phyloP scores from a whole-genome alignment of 2,888 invertebrate species.

The Leptopilina myrica region DNA sequence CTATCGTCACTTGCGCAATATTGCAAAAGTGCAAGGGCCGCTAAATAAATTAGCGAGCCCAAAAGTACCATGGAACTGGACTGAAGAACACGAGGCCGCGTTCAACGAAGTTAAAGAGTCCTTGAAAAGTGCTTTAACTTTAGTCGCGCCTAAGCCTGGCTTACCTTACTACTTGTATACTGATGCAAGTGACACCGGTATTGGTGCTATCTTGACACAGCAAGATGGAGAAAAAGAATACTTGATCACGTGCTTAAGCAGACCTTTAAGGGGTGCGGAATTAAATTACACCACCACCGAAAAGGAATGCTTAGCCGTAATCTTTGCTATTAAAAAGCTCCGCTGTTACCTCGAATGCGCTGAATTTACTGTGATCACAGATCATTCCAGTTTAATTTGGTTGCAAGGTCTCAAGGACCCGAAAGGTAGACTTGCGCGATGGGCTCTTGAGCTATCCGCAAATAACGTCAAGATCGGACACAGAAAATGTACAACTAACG shows the following conservation, averaged over 20 bases:
- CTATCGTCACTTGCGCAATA: no score
- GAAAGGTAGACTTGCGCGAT: conserved; percentile 53
- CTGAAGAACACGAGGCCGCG: conserved; percentile 6
- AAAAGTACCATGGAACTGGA: background rate
- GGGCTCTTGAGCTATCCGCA: conserved; percentile 43
- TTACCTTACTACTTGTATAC: background rate
- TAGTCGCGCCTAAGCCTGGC: conserved; percentile 1
- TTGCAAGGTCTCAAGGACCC: conserved; percentile 54
- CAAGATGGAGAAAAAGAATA: background rate
- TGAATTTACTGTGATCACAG: conserved; percentile 55
- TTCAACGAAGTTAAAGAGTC: background rate
- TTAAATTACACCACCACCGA: no score
- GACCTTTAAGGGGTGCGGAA: background rate
- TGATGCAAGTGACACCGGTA: background rate
- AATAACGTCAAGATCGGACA: background rate
- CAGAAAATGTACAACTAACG: background rate
- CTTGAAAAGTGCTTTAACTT: background rate
- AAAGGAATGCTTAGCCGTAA: no score
- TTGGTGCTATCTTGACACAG: background rate
- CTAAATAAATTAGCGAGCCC: conserved; percentile 1
- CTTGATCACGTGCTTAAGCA: background rate
- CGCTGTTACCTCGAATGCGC: background rate
- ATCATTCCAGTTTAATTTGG: conserved; percentile 56
- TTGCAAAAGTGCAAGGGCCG: background rate
- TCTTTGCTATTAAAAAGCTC: no score